Evolutionary conservation across 2,113 vertebrate species (phyloP).

Genomic region (Neopipo cinnamomea): DNA sequence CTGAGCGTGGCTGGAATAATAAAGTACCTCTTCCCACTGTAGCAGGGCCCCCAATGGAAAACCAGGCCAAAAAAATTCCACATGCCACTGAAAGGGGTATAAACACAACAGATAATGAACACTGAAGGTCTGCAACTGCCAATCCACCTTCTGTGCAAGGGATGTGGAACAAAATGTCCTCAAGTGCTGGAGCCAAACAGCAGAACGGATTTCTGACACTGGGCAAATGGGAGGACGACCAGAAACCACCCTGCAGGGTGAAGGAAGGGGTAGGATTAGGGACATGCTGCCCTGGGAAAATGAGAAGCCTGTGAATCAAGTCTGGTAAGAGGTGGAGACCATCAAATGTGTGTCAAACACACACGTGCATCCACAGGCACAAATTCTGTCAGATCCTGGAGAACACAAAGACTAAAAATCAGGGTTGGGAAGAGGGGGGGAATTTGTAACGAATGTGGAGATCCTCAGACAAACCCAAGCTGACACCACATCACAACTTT

Average conservation of each 20-base stretch:
- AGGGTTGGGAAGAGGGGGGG: background rate
- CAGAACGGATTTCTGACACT: background rate
- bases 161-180: background rate
- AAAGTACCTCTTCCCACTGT: background rate
- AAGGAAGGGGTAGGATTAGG: background rate
- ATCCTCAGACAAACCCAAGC: background rate
- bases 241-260: background rate
- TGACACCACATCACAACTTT: background rate
- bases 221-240: background rate
- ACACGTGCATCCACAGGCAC: fast-evolving
- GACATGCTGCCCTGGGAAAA: background rate
- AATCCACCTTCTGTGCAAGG: background rate
- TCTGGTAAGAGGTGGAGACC: background rate
- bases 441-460: fast-evolving
- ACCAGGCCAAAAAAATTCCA: background rate
- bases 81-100: background rate
- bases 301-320: background rate
- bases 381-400: background rate
- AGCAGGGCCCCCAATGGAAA: background rate
- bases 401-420: background rate
- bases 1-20: background rate
- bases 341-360: background rate
- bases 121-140: background rate
- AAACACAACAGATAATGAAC: background rate
- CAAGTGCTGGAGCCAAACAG: background rate